Evolutionary conservation across 2,797 vertebrate species (phyloP).

Genomic region (Mus minutoides): DNA sequence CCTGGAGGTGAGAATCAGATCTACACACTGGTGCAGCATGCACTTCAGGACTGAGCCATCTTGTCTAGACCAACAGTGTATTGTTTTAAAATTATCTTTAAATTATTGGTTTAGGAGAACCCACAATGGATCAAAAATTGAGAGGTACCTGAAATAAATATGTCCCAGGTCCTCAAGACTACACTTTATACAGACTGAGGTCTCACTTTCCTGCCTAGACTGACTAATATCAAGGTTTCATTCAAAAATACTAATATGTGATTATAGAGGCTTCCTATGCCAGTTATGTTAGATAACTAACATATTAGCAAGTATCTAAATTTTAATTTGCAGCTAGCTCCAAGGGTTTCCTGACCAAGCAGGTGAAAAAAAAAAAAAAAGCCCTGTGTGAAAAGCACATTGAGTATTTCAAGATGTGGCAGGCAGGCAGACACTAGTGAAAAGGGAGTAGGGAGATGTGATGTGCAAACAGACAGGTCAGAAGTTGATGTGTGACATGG

Average conservation of each 20-base stretch:
- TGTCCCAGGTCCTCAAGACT: neutral
- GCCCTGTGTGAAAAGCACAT: neutral
- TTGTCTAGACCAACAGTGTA: neutral
- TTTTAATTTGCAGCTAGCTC: slow-evolving; percentile 23
- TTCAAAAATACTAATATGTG: slow-evolving; percentile 45
- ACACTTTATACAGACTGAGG: neutral
- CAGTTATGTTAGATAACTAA: neutral
- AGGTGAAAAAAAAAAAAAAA: neutral
- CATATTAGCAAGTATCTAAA: slow-evolving; percentile 25
- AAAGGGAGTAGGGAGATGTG: neutral
- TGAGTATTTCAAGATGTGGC: neutral
- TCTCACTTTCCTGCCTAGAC: neutral
- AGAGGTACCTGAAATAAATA: neutral
- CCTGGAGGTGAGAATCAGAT: neutral
- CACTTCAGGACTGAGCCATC: neutral
- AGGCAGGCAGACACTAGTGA: neutral
- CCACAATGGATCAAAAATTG: neutral
- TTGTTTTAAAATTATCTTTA: neutral
- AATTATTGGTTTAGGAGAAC: neutral
- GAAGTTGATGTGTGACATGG: no score
- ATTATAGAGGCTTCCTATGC: neutral
- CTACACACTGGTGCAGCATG: neutral
- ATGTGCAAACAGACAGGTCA: neutral
- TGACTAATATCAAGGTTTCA: neutral
- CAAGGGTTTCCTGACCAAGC: neutral